Evolutionary conservation across 2,797 vertebrate species (phyloP), one percentile per base, ranked within the genome.

Genomic region (Thaleichthys pacificus): DNA sequence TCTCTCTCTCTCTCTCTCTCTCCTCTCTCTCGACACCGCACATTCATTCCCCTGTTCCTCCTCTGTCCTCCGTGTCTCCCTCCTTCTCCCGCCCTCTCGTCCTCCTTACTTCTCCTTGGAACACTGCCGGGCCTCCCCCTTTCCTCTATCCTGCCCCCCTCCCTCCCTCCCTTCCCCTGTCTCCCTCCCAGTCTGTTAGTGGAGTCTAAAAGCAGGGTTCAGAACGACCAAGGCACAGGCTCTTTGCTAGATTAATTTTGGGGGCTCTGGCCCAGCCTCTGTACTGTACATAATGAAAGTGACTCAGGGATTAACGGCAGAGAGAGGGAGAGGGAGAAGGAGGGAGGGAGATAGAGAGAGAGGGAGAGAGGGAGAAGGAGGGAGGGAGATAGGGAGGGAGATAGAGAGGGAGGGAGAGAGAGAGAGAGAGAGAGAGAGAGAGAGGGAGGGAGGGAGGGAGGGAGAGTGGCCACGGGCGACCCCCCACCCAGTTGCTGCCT

Each of bases 231-330:
- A 84, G 80, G 91, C 82, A 73, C 83, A 78, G 82, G 88, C 89
- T 93, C 83, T 92, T 92, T 90, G 90, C 87, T 90, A 91, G 91
- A 93, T 93, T 91, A 93, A 92, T 92, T 91, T 91, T 62, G 22
- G 84, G 86, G 80, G 82, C 85, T 89, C 81, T 83, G 86, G 85
- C 81, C 82, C 84, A 79, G 76, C 82, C 84, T 78, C 87, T 91
- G 17, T 84, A 91, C 90, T 90, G 89, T 93, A 90, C 64, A 88
- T 89, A 93, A 90, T 93, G 89, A 91, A 93, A 93, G 91, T 87
- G 89, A 92, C 91, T 93, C 85, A 89, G 91, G 89, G 90, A 92
- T 93, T 92, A 93, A 91, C 90, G 80, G 87, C 86, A 83, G 71
- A 35, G 70, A 82, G 73, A 73, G 0, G 6, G 32, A 35, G 32